Evolutionary conservation across 1,140 invertebrate species (phyloP).

Genomic region (Microplitis mediator): DNA sequence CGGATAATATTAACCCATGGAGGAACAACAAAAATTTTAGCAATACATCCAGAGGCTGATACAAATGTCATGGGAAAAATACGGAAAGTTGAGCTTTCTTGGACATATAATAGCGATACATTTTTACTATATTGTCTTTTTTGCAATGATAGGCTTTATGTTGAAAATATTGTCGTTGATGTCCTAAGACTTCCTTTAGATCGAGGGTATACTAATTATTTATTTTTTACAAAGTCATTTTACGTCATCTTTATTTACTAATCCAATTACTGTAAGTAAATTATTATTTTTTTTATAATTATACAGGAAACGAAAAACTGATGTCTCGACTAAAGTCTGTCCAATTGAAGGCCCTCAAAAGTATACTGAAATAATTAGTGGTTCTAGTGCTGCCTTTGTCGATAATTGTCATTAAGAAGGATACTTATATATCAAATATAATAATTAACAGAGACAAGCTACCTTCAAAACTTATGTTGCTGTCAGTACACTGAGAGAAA

Average conservation of each 20-base stretch:
- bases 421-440: too few species aligned
- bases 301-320: constrained; percentile 72
- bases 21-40: constrained; percentile 73
- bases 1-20: constrained; percentile 75
- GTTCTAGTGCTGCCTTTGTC: constrained; percentile 74
- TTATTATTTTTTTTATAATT: too few species aligned
- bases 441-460: too few species aligned
- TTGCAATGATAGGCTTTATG: constrained; percentile 82
- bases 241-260: too few species aligned
- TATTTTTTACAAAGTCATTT: too few species aligned
- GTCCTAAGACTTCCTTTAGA: constrained; percentile 71
- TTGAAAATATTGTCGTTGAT: constrained; percentile 74
- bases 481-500: too few species aligned
- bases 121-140: constrained; percentile 78
- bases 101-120: constrained; percentile 84
- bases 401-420: constrained; percentile 65
- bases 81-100: constrained; percentile 73
- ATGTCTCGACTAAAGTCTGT: constrained; percentile 74
- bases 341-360: constrained; percentile 68
- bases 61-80: constrained; percentile 74
- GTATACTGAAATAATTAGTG: constrained; percentile 76
- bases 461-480: too few species aligned
- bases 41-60: constrained; percentile 74
- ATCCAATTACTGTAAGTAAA: too few species aligned
- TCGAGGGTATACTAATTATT: constrained; percentile 67